Conservation (phyloP, 2,113 vertebrate species). For the Elachura formosa region DNA sequence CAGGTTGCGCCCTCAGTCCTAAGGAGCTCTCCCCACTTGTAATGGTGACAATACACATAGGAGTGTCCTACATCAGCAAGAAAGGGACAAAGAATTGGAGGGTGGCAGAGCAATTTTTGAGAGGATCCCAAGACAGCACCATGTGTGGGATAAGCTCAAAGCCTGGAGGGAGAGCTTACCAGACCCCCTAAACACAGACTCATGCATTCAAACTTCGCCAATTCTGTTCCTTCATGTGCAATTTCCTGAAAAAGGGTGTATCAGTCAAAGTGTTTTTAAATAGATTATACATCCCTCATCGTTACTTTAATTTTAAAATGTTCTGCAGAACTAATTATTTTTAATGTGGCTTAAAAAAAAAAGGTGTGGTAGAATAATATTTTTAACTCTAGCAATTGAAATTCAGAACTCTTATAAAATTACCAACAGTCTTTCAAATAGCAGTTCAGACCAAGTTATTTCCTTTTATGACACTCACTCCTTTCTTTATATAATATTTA, state of each 20-base stretch:
- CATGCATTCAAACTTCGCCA: background rate
- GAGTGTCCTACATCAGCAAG: background rate
- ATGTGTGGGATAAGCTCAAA: background rate
- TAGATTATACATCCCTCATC: background rate
- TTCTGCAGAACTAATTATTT: conserved; percentile 44
- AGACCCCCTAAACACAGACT: background rate
- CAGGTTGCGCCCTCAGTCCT: background rate
- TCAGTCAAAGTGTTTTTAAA: conserved; percentile 15
- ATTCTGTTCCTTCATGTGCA: background rate
- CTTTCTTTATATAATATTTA: conserved; percentile 25
- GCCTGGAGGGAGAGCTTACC: background rate
- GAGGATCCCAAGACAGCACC: background rate
- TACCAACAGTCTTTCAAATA: background rate
- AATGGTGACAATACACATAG: background rate
- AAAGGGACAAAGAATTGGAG: background rate
- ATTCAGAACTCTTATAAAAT: conserved; percentile 4
- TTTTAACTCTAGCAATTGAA: conserved; percentile 27
- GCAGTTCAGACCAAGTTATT: conserved; percentile 26
- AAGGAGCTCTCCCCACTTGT: background rate
- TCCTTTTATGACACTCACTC: conserved; percentile 29
- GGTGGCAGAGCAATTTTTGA: background rate
- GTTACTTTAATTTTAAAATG: conserved; percentile 37
- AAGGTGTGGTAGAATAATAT: conserved; percentile 30
- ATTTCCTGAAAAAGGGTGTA: conserved; percentile 40
- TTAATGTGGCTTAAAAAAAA: background rate